phyloP scores from a whole-genome alignment of 1,140 invertebrate genomes.

The Drosophila azteca region DNA sequence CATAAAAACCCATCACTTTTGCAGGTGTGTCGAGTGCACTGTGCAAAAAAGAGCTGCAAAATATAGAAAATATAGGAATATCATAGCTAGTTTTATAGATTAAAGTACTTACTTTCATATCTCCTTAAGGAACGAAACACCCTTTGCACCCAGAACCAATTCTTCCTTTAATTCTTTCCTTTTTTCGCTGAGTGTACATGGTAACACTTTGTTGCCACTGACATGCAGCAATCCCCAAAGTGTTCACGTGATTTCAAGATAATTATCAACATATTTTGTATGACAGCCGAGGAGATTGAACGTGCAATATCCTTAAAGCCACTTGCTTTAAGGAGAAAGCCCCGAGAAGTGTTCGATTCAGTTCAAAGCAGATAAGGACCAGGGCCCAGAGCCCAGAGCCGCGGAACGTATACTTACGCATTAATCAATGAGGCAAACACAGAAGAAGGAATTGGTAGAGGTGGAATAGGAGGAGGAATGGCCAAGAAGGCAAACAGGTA shows the following conservation, averaged over 20 bases:
- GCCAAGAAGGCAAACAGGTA: slow-evolving; percentile 42
- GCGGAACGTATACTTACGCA: slow-evolving; percentile 74
- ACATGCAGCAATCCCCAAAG: slow-evolving; percentile 54
- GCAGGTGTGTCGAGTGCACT: slow-evolving; percentile 42
- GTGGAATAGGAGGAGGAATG: slow-evolving; percentile 11
- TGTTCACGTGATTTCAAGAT: slow-evolving; percentile 57
- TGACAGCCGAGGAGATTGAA: neutral
- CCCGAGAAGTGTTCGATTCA: slow-evolving; percentile 17
- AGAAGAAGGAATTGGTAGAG: slow-evolving; percentile 7
- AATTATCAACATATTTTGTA: slow-evolving; percentile 64
- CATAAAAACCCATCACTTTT: slow-evolving; percentile 51
- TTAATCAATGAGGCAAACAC: slow-evolving; percentile 74
- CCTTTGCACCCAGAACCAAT: too few relatives aligned
- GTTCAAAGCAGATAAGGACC: slow-evolving; percentile 45
- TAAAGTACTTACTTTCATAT: too few relatives aligned
- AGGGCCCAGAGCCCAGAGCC: slow-evolving; percentile 35
- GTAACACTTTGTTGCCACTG: slow-evolving; percentile 73
- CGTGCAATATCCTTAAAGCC: neutral
- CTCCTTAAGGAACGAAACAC: too few relatives aligned
- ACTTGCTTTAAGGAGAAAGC: slow-evolving; percentile 24
- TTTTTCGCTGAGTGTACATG: slow-evolving; percentile 29
- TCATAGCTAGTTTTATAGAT: too few relatives aligned
- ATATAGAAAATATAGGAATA: too few relatives aligned
- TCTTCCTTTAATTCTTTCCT: too few relatives aligned
- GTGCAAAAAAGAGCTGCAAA: too few relatives aligned